Evolutionary conservation across 2,888 invertebrate species (phyloP).

Genomic region (Tribolium freemani): DNA sequence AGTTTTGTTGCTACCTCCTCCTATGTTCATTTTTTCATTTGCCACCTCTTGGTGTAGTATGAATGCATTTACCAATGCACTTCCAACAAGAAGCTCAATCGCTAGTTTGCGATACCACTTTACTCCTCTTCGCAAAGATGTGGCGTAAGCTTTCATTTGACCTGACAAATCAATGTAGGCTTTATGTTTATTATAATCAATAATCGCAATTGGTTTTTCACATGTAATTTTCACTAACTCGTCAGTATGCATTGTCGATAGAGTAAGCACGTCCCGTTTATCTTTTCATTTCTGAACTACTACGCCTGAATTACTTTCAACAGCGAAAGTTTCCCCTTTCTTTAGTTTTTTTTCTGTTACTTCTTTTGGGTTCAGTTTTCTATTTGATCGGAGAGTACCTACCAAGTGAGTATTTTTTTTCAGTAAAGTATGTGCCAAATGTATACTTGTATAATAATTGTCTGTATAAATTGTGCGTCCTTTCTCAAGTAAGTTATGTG

Average conservation of each 20-base stretch:
- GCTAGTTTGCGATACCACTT: slow-evolving; percentile 57
- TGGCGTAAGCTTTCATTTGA: slow-evolving; percentile 52
- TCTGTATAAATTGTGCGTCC: slow-evolving; percentile 52
- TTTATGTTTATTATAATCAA: slow-evolving; percentile 55
- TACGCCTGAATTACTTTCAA: slow-evolving; percentile 42
- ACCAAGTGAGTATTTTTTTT: slow-evolving; percentile 44
- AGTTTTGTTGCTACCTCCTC: background rate
- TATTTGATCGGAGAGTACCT: slow-evolving; percentile 45
- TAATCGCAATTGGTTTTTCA: slow-evolving; percentile 32
- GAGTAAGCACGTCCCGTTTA: slow-evolving; percentile 56
- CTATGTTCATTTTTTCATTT: slow-evolving; percentile 40
- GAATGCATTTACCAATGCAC: slow-evolving; percentile 49
- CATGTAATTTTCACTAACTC: slow-evolving; percentile 33
- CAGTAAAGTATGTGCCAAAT: slow-evolving; percentile 22
- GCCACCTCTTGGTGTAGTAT: slow-evolving; percentile 39
- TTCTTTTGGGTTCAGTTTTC: slow-evolving; percentile 45
- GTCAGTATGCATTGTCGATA: slow-evolving; percentile 53
- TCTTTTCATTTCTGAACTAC: slow-evolving; percentile 53
- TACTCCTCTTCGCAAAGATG: slow-evolving; percentile 51
- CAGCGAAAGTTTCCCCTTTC: slow-evolving; percentile 42
- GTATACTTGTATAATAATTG: slow-evolving; percentile 51
- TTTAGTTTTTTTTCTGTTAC: slow-evolving; percentile 43
- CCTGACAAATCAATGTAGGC: slow-evolving; percentile 55
- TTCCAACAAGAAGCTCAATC: slow-evolving; percentile 51
- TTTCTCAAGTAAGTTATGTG: slow-evolving; percentile 46